A percentile compares a stretch with the other conserved stretches of the same genome.
Evolutionary conservation across 92 coral and sea anemone genomes (phyloP).

Genomic region (Paramuricea clavata): DNA sequence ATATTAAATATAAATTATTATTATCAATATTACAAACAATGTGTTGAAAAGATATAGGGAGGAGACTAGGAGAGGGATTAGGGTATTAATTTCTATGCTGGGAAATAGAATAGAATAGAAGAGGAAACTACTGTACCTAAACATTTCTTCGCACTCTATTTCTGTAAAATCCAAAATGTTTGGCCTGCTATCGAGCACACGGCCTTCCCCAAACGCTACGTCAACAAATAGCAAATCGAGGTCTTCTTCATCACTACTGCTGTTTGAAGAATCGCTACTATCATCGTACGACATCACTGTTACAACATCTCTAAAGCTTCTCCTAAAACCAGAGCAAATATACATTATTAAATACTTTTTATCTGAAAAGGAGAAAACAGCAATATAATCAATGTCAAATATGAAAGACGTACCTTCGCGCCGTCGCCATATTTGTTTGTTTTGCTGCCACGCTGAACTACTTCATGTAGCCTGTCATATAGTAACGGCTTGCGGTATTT

Average conservation of each 20-base stretch:
- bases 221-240: conserved; percentile 51
- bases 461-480: background rate
- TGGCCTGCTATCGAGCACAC: conserved; percentile 56
- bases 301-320: conserved; percentile 61
- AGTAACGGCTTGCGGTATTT: background rate
- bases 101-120: conserved; percentile 3
- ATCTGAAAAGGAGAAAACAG: background rate
- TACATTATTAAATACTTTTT: background rate
- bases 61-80: background rate
- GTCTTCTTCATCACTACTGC: conserved; percentile 55
- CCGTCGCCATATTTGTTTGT: conserved; percentile 61
- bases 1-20: background rate
- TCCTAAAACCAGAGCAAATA: conserved; percentile 40
- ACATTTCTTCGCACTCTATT: conserved; percentile 72
- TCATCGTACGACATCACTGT: conserved; percentile 71
- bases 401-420: conserved; percentile 59
- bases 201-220: conserved; percentile 45
- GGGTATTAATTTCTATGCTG: background rate
- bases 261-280: conserved; percentile 56
- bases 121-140: conserved; percentile 57
- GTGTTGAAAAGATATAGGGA: background rate
- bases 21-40: background rate
- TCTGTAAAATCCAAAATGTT: conserved; percentile 69
- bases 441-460: background rate
- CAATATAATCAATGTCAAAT: background rate